Evolutionary conservation across 2,113 vertebrate species (phyloP).

Genomic region (Semnopithecus entellus): DNA sequence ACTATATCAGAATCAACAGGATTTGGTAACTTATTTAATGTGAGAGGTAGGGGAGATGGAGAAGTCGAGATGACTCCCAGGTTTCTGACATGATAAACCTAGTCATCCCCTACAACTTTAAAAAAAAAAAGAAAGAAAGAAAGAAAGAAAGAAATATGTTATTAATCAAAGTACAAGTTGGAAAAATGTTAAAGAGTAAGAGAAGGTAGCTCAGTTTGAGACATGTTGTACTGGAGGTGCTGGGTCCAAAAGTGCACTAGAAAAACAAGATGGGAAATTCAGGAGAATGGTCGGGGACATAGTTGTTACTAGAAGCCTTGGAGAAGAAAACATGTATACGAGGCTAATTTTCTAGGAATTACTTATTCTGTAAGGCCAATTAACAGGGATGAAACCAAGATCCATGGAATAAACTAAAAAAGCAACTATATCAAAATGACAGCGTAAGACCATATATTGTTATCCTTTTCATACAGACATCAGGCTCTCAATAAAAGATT

Average conservation of each 20-base stretch:
- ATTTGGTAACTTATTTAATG: not conserved
- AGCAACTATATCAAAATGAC: conserved; percentile 7
- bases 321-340: not conserved
- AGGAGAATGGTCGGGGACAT: not conserved
- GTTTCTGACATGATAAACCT: not conserved
- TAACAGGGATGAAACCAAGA: conserved; percentile 19
- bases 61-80: not conserved
- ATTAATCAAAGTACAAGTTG: not conserved
- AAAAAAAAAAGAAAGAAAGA: not conserved
- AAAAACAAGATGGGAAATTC: not conserved
- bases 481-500: not conserved
- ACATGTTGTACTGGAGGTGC: not conserved
- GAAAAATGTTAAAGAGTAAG: not conserved
- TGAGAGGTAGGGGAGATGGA: not conserved
- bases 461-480: not conserved
- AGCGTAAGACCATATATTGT: not conserved
- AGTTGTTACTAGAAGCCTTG: not conserved
- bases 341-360: conserved; percentile 6
- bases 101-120: not conserved
- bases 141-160: not conserved
- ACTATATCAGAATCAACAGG: not conserved
- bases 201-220: not conserved
- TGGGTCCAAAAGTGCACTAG: not conserved
- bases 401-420: not conserved
- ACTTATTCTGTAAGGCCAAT: not conserved